Evolutionary conservation across 2,113 vertebrate species (phyloP), one percentile per base, ranked within the genome.

Genomic region (Stegastes partitus): DNA sequence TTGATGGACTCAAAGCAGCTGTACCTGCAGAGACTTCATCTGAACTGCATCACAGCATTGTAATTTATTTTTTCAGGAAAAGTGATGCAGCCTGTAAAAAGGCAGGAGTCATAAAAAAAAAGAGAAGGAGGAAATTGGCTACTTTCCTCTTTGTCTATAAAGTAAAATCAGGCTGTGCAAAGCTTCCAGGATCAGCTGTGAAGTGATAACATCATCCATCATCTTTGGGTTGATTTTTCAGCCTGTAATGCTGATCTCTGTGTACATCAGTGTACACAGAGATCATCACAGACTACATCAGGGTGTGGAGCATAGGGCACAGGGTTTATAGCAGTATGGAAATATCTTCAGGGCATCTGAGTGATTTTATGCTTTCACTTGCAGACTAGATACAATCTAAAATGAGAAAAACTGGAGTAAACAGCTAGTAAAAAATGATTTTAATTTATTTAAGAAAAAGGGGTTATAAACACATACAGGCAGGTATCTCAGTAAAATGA

Each of bases 151-250:
- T 54, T 76, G 69, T 72, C 81, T 84, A 76, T 69, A 74, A 37
- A 77, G 91, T 93, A 93, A 90, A 93, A 93, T 93, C 91, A 94
- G 93, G 69, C 73, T 2, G 58, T 87, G 88, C 47, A 59, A 65
- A 83, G 62, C 78, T 79, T 74, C 63, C 66, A 77, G 83, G 77
- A 76, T 89, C 89, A 88, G 79, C 79, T 68, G 78, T 54, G 70
- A 82, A 66, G 49, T 22, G 16, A 87, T 72, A 71, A 79, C 78
- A 73, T 71, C 79, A 86, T 80, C 39, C 74, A 72, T 68, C 1
- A 0, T 57, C 57, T 69, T 26, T 49, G 47, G 19, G 63, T 18
- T 56, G 49, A 4, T 51, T 72, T 68, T 50, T 39, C 19, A 39
- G 74, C 5, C 21, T 11, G 47, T 3, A 28, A 21, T 3, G 0